These are phyloP conservation scores for Ophiothrix spiculata DNA, from an alignment of 35 echinoderm and acorn worm species.

Conservation along the genomic window DNA sequence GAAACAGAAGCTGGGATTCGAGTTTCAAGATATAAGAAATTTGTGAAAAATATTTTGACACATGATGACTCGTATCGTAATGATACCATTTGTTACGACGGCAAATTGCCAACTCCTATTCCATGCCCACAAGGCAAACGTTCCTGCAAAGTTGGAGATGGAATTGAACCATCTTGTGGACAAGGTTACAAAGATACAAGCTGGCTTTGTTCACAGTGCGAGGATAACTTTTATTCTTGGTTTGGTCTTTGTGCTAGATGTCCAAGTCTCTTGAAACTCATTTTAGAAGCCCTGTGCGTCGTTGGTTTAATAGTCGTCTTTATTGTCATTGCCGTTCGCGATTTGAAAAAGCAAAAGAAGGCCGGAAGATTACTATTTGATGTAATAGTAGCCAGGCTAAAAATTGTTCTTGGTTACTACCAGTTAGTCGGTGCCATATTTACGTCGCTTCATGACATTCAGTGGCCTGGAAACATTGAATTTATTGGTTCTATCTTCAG, in stretches of 20 bases:
- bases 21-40: constrained; percentile 1
- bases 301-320: neutral
- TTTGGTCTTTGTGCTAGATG: constrained; percentile 6
- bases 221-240: neutral
- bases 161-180: constrained; percentile 2
- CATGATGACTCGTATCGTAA: neutral
- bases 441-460: no score
- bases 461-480: neutral
- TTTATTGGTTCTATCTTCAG: constrained; percentile 18
- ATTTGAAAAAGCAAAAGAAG: no score
- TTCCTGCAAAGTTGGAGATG: neutral
- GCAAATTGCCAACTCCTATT: no score
- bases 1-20: no score
- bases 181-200: constrained; percentile 18
- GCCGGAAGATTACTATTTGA: neutral
- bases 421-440: no score
- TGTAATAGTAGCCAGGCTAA: constrained; percentile 6
- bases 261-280: neutral
- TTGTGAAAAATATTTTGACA: constrained; percentile 9
- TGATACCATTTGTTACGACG: no score
- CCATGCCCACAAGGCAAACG: neutral
- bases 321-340: neutral
- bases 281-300: neutral
- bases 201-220: constrained; percentile 30
- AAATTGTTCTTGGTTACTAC: no score